phyloP scores from a whole-genome alignment of 2,113 vertebrate species.

The Cyanocitta stelleri region DNA sequence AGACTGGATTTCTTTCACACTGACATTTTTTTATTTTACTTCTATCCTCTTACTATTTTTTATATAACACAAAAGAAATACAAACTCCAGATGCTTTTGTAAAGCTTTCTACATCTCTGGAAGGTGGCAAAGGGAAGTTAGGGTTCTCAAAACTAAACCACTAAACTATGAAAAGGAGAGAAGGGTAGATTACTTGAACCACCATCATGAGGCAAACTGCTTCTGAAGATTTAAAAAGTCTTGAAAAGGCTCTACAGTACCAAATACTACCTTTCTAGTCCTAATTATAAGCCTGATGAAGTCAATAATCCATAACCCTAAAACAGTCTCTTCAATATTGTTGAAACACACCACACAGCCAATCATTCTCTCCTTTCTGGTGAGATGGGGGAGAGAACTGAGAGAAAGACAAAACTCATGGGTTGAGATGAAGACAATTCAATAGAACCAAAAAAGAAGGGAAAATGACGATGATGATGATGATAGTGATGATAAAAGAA shows the following conservation, averaged over 20 bases:
- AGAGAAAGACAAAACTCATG: not conserved
- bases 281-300: not conserved
- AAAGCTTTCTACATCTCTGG: not conserved
- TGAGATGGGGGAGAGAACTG: not conserved
- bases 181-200: not conserved
- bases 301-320: not conserved
- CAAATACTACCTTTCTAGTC: not conserved
- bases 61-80: not conserved
- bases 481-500: not conserved
- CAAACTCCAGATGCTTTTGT: not conserved
- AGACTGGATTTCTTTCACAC: not conserved
- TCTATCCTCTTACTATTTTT: not conserved
- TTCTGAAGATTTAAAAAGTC: not conserved
- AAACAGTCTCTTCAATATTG: not conserved
- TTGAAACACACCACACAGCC: not conserved
- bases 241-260: not conserved
- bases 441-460: not conserved
- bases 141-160: not conserved
- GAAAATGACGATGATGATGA: not conserved
- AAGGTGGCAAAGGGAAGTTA: not conserved
- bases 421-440: not conserved
- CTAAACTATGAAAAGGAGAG: not conserved
- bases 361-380: not conserved
- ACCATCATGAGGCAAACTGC: not conserved
- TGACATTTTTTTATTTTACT: not conserved